Evolutionary conservation across 1,140 invertebrate species (phyloP).

Genomic region (Bombus superbus): DNA sequence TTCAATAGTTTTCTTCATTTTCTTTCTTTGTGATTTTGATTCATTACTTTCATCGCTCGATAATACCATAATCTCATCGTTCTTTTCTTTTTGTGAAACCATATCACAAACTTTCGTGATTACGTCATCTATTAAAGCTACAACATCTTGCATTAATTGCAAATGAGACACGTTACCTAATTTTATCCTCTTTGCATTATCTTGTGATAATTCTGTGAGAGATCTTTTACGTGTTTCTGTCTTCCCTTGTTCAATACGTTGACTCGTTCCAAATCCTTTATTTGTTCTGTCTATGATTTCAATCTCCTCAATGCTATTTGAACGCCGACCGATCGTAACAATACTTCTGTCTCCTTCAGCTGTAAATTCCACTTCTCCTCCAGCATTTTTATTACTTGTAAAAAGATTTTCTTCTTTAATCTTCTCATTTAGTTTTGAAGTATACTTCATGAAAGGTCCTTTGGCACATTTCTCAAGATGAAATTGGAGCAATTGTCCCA

Average conservation of each 20-base stretch:
- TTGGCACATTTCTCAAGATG: constrained; percentile 78
- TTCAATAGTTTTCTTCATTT: constrained; percentile 37
- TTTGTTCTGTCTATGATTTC: constrained; percentile 60
- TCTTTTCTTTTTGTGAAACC: constrained; percentile 61
- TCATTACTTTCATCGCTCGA: constrained; percentile 79
- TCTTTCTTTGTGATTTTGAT: constrained; percentile 50
- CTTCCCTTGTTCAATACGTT: constrained; percentile 30
- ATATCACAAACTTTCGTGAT: constrained; percentile 79
- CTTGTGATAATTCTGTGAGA: constrained; percentile 51
- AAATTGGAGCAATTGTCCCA: constrained; percentile 74
- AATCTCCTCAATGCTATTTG: constrained; percentile 73
- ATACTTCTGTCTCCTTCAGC: constrained; percentile 54
- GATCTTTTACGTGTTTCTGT: constrained; percentile 64
- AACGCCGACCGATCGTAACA: constrained; percentile 50
- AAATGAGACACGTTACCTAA: constrained; percentile 75
- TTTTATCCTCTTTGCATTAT: constrained; percentile 75
- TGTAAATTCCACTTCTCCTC: constrained; percentile 46
- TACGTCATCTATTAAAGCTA: constrained; percentile 78
- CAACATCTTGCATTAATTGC: constrained; percentile 80
- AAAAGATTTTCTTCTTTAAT: constrained; percentile 60
- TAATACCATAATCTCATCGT: constrained; percentile 74
- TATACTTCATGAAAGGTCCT: constrained; percentile 80
- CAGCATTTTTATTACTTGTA: constrained; percentile 33
- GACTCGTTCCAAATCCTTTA: constrained; percentile 58
- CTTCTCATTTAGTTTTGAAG: constrained; percentile 76